Evolutionary conservation across 2,113 vertebrate species (phyloP).

Genomic region (Syngnathus scovelli): DNA sequence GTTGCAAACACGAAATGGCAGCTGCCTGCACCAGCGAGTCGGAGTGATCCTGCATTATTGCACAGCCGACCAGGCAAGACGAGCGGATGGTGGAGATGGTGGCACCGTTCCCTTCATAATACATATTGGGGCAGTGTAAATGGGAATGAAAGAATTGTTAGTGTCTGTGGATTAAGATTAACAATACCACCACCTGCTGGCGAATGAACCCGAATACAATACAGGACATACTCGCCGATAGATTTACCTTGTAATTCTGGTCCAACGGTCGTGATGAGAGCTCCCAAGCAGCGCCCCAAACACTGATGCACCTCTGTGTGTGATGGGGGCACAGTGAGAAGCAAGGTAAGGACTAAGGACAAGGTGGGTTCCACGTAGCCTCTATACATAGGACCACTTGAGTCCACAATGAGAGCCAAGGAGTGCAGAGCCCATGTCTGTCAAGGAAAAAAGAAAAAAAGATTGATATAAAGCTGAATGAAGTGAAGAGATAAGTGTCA

Average conservation of each 20-base stretch:
- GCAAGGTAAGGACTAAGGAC: conserved; percentile 90
- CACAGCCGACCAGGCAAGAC: conserved; percentile 95
- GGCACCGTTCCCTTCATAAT: conserved; percentile 80
- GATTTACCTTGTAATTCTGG: conserved; percentile 90
- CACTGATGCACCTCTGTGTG: conserved; percentile 98
- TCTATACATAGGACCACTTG: conserved; percentile 97
- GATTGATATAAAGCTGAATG: no score
- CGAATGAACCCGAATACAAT: background rate
- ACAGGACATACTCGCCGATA: background rate
- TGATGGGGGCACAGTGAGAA: conserved; percentile 91
- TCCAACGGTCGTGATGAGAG: conserved; percentile 97
- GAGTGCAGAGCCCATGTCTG: conserved; percentile 98
- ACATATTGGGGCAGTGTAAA: background rate
- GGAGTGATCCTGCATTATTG: conserved; percentile 98
- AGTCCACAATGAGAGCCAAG: conserved; percentile 95
- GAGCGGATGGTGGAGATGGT: conserved; percentile 97
- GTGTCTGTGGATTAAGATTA: background rate
- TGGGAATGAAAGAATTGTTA: background rate
- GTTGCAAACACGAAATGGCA: conserved; percentile 96
- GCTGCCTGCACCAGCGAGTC: conserved; percentile 96
- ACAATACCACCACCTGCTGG: conserved; percentile 48
- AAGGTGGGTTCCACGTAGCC: conserved; percentile 96
- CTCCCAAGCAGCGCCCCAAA: conserved; percentile 92
- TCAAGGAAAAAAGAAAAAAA: background rate
- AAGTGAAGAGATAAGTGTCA: background rate